Percentiles rank a stretch among this genome's conserved stretches.
These are phyloP conservation scores for Gastracanthus pulcherrimus DNA, from an alignment of 2,888 invertebrate species.

Conservation along the genomic window DNA sequence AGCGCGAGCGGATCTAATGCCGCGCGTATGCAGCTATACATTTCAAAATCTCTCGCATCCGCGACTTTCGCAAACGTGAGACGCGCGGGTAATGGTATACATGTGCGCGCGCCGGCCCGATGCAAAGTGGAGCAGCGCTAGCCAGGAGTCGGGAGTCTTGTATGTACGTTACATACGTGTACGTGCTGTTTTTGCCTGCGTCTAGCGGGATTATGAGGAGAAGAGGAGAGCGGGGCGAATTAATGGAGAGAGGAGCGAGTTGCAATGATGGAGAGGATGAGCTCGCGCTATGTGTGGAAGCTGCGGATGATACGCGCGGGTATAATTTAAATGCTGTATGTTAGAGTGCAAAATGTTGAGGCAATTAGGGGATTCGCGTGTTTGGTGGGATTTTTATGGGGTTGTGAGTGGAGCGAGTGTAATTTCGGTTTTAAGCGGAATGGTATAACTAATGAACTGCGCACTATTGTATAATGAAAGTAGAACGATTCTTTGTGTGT, in stretches of 20 bases:
- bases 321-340: too few relatives aligned
- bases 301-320: too few relatives aligned
- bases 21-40: background rate
- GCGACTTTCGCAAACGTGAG: slow-evolving; percentile 23
- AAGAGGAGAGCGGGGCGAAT: background rate
- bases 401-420: background rate
- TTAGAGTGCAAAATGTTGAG: too few relatives aligned
- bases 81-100: background rate
- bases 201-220: background rate
- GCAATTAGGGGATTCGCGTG: background rate
- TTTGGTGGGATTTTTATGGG: background rate
- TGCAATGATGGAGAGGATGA: background rate
- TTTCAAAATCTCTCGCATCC: slow-evolving; percentile 33
- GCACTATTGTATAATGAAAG: too few relatives aligned
- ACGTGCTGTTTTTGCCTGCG: background rate
- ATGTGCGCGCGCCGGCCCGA: background rate
- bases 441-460: too few relatives aligned
- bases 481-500: too few relatives aligned
- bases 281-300: background rate
- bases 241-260: too few relatives aligned
- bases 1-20: slow-evolving; percentile 7
- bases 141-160: too few relatives aligned
- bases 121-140: slow-evolving; percentile 39
- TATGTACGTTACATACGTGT: too few relatives aligned
- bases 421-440: background rate